These are phyloP conservation scores for Sebastes diploproa DNA, from an alignment of 2,797 vertebrate genomes.

Conservation along the genomic window DNA sequence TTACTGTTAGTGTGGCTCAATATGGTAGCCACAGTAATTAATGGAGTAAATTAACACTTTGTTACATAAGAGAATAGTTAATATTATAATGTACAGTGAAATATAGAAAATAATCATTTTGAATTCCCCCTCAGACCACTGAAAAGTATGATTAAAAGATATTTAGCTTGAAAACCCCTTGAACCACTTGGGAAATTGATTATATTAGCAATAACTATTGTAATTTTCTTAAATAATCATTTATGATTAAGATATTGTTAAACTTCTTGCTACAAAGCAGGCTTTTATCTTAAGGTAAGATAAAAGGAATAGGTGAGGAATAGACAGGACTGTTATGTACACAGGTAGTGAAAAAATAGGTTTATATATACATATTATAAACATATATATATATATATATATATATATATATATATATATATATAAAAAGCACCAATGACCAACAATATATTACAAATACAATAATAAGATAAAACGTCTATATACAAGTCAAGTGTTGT, in stretches of 20 bases:
- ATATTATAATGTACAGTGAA: neutral
- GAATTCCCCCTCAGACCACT: neutral
- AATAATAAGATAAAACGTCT: no score
- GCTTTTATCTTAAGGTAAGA: constrained; percentile 5
- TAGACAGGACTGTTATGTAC: no score
- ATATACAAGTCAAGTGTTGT: no score
- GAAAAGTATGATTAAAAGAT: neutral
- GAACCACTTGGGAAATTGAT: constrained; percentile 14
- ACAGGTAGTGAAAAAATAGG: no score
- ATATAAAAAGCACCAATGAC: no score
- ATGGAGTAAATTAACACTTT: neutral
- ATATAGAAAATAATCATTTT: neutral
- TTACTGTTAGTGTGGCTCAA: neutral
- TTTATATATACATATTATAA: no score
- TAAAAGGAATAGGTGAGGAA: no score
- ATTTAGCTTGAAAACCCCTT: neutral
- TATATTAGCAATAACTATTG: neutral
- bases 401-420: no score
- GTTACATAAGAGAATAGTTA: neutral
- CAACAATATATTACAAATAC: no score
- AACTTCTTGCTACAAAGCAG: constrained; percentile 2
- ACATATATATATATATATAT: no score
- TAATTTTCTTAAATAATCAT: constrained; percentile 5
- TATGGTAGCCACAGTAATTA: neutral
- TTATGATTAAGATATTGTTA: constrained; percentile 13